Evolutionary conservation across 2,797 vertebrate genomes (phyloP).

Genomic region (Hemibagrus guttatus): DNA sequence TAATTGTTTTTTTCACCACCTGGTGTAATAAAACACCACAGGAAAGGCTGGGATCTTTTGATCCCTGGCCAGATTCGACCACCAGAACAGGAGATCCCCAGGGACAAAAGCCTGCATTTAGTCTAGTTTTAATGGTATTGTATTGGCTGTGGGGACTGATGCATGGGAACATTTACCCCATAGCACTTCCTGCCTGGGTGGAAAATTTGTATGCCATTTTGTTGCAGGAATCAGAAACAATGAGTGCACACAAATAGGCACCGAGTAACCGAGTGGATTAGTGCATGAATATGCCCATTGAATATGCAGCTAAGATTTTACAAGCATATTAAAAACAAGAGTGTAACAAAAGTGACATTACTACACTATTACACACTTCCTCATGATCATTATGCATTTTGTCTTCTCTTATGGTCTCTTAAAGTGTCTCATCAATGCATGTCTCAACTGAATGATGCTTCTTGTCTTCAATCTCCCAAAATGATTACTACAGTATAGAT

Average conservation of each 20-base stretch:
- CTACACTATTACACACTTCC: neutral
- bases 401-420: neutral
- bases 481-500: neutral
- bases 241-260: constrained; percentile 7
- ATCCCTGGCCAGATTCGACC: constrained; percentile 23
- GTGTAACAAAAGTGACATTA: neutral
- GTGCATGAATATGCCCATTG: neutral
- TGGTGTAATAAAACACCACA: constrained; percentile 15
- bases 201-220: neutral
- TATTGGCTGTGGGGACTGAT: constrained; percentile 24
- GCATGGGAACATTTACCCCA: constrained; percentile 39
- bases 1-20: neutral
- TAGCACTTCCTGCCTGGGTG: constrained; percentile 41
- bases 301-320: neutral
- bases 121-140: constrained; percentile 12
- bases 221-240: constrained; percentile 28
- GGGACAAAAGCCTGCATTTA: constrained; percentile 45
- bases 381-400: too few species aligned
- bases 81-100: constrained; percentile 10
- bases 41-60: constrained; percentile 21
- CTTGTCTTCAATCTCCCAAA: neutral
- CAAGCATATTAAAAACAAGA: neutral
- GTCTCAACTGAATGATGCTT: neutral
- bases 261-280: neutral
- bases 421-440: neutral